Evolutionary conservation across 1,140 invertebrate genomes (phyloP).

Genomic region (Sinella curviseta): DNA sequence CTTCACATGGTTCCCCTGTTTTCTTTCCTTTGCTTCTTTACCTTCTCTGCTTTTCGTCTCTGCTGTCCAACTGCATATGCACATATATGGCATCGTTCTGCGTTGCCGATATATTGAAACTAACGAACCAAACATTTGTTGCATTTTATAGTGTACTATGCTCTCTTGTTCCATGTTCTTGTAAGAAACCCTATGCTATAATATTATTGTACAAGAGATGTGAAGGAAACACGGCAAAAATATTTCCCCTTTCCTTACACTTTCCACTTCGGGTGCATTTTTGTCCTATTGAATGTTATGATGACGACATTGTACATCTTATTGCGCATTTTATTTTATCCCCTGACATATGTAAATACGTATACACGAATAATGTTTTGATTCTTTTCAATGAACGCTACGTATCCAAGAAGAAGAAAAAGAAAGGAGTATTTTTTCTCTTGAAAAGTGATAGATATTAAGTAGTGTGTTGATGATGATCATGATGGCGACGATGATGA

Average conservation of each 20-base stretch:
- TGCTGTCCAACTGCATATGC: neutral
- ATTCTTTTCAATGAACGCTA: neutral
- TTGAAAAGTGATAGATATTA: neutral
- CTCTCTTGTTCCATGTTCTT: too few relatives aligned
- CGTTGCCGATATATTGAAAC: too few relatives aligned
- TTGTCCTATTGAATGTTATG: neutral
- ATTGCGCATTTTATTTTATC: neutral
- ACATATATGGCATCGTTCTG: neutral
- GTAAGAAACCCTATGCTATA: neutral
- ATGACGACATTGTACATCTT: neutral
- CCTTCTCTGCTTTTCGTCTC: neutral
- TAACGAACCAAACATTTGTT: neutral
- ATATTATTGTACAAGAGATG: neutral
- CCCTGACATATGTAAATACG: neutral
- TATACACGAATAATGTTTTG: neutral
- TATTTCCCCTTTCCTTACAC: neutral
- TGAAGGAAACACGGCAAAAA: neutral
- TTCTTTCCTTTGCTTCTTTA: neutral
- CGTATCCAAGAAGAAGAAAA: too few relatives aligned
- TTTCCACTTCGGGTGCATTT: neutral
- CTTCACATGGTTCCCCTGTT: slow-evolving; percentile 24
- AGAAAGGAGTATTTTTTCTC: too few relatives aligned
- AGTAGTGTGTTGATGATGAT: neutral
- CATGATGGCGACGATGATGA: neutral
- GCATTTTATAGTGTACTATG: too few relatives aligned